A percentile compares a stretch with the other conserved stretches of the same genome.
Conservation (phyloP, 2,113 vertebrate species). For the Campylomormyrus tamandua region DNA sequence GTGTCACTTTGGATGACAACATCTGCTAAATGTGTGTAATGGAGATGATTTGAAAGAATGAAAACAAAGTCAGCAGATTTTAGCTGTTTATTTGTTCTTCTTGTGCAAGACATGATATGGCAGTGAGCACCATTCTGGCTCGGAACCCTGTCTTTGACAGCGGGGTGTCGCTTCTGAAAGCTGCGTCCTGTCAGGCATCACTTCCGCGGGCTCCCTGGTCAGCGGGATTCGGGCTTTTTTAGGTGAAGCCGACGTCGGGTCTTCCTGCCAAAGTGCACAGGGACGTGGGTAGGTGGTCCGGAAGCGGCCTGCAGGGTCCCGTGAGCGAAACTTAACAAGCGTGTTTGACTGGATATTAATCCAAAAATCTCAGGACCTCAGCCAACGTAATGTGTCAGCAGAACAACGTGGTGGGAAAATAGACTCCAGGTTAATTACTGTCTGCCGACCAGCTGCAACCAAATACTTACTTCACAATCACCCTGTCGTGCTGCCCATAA, state of each 20-base stretch:
- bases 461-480: constrained; percentile 25
- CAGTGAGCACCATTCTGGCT: neutral
- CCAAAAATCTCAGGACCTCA: constrained; percentile 45
- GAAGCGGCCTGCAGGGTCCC: constrained; percentile 43
- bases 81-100: constrained; percentile 5
- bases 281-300: constrained; percentile 48
- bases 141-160: neutral
- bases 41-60: neutral
- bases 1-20: neutral
- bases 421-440: constrained; percentile 48
- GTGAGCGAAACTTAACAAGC: constrained; percentile 51
- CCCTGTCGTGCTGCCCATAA: neutral
- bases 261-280: constrained; percentile 47
- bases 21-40: neutral
- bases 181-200: constrained; percentile 22
- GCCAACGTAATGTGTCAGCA: constrained; percentile 55
- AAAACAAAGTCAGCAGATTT: neutral
- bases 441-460: constrained; percentile 44
- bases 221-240: constrained; percentile 26
- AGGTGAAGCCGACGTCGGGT: constrained; percentile 24
- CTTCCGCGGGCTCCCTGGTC: constrained; percentile 33
- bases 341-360: constrained; percentile 53
- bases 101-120: neutral
- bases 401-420: constrained; percentile 49
- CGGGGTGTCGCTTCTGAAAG: constrained; percentile 6